Evolutionary conservation across 2,797 vertebrate species (phyloP).

Genomic region (Coluber constrictor): DNA sequence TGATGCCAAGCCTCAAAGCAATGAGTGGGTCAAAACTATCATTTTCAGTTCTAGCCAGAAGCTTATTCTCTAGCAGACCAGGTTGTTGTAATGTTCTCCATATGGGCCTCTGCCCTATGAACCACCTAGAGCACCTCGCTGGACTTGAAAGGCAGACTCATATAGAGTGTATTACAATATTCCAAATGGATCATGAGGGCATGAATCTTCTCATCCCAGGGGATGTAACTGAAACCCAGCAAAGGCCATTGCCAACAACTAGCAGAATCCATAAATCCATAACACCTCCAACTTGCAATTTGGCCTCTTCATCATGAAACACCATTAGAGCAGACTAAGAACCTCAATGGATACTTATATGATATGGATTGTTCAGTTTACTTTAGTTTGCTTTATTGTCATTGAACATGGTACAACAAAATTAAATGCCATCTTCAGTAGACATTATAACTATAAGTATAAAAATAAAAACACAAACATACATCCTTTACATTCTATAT

Average conservation of each 20-base stretch:
- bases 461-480: no score
- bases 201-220: neutral
- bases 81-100: neutral
- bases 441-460: no score
- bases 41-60: neutral
- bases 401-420: no score
- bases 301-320: neutral
- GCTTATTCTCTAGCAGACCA: neutral
- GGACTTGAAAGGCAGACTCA: neutral
- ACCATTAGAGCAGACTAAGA: neutral
- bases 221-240: neutral
- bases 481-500: no score
- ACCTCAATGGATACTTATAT: neutral
- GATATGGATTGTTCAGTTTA: neutral
- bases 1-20: neutral
- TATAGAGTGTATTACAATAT: neutral
- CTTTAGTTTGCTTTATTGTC: no score
- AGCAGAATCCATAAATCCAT: neutral
- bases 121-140: neutral
- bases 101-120: neutral
- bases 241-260: neutral
- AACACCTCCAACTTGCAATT: neutral
- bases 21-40: neutral
- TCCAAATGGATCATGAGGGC: neutral
- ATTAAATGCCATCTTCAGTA: no score